phyloP scores from a whole-genome alignment of 2,888 invertebrate species.

The Plebejus anna region DNA sequence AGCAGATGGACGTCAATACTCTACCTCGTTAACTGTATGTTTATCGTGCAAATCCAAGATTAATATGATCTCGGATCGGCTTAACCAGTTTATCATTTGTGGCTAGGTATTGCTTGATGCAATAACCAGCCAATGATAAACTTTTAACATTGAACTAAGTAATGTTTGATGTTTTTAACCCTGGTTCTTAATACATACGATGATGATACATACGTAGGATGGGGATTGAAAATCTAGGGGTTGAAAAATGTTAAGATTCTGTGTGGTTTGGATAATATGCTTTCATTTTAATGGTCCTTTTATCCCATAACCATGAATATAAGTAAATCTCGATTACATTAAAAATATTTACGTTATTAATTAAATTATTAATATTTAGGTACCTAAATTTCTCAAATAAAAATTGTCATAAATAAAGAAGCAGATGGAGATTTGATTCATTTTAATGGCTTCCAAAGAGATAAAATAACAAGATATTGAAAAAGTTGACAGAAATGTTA shows the following conservation, averaged over 20 bases:
- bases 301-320: too few species aligned
- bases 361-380: too few species aligned
- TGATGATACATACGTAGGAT: too few species aligned
- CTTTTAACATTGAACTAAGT: not conserved
- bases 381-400: not conserved
- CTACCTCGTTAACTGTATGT: not conserved
- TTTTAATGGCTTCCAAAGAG: not conserved
- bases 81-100: not conserved
- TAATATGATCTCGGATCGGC: slow-evolving; percentile 2
- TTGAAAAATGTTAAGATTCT: too few species aligned
- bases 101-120: not conserved
- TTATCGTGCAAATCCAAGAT: slow-evolving; percentile 14
- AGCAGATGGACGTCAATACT: slow-evolving; percentile 55
- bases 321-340: too few species aligned
- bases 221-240: too few species aligned
- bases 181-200: not conserved
- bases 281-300: too few species aligned
- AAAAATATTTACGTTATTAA: too few species aligned
- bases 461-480: slow-evolving; percentile 3
- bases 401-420: not conserved
- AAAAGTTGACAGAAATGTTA: not conserved
- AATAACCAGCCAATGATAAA: too few species aligned
- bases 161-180: not conserved
- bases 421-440: not conserved
- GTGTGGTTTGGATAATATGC: too few species aligned